Evolutionary conservation across 2,113 vertebrate genomes (phyloP), one percentile per base, ranked within the genome.

Genomic region (Anhinga rufa): DNA sequence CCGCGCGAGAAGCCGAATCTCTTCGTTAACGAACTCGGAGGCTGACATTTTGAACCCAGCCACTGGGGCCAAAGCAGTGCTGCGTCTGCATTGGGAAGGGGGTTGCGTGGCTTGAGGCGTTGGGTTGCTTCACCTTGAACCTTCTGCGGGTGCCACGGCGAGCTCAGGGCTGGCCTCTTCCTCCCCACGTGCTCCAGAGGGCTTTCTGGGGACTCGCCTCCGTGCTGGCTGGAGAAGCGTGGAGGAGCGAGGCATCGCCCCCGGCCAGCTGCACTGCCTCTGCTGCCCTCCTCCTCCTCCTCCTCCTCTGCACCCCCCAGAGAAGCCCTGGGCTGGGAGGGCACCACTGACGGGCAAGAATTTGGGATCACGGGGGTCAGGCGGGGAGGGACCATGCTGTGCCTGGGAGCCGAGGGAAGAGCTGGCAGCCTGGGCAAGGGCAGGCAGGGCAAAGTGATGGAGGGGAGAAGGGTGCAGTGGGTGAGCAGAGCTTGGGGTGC

Each of bases 291-390:
- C 72, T 79, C 44, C 12, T 11, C 40, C 16, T 40, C 38, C 38
- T 40, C 38, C 38, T 40, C 38, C 38, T 40, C 38, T 40, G 25
- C 60, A 28, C 13, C 76, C 38, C 61, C 48, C 7, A 66, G 74
- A 84, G 70, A 86, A 72, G 54, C 40, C 32, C 68, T 25, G 68
- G 21, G 16, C 44, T 40, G 71, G 66, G 44, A 76, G 48, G 29
- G 10, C 48, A 38, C 17, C 0, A 0, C 36, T 12, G 61, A 10
- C 0, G 18, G 38, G 21, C 9, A 34, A 51, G 40, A 74, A 38
- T 60, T 48, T 57, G 78, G 79, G 61, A 36, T 58, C 20, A 8
- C 4, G 2, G 52, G 82, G 46, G 57, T 17, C 13, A 58, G 55
- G 60, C 0, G 0, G 17, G 54, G 29, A 84, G 60, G 72, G 32